Base-by-base conservation (phyloP, 2,888 invertebrate genomes). In the Sthenelais limicola region DNA sequence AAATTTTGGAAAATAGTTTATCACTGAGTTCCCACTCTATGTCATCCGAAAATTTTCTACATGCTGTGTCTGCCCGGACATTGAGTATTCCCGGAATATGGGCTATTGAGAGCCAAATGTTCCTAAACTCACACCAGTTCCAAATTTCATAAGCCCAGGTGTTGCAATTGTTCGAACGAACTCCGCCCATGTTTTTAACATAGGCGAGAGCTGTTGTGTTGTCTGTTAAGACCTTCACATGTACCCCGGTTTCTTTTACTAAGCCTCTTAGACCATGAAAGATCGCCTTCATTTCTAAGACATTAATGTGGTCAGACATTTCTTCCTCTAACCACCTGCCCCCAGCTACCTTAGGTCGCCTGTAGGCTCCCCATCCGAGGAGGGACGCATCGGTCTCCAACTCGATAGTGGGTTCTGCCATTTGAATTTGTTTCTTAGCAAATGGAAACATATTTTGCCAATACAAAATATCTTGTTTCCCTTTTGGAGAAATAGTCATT, bases 1-100 rank as follows among this genome's bases (percentile, higher is more conserved):
- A 30, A 5, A 56, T 32, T 32, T 56, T 56, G 3, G 4, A n/a
- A 56, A 30, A 56, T n/a, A 56, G 4, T 15, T 32, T 56, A 18
- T 56, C 56, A 56, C 30, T n/a, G 15, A 56, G 32, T 32, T 9
- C 5, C 56, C 56, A 56, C 33, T 56, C 56, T 4, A 56, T 18
- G n/a, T 56, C 33, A 28, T 56, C 56, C 3, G 30, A 9, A 15
- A 56, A 56, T 2, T 4, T 24, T 9, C 56, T 28, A n/a, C 32
- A 56, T 21, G 28, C 32, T 3, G 18, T 30, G 18, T 56, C 56
- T 1, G 56, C 56, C 3, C 2, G 1, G n/a, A 28, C 32, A 32
- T 56, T 56, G 18, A 21, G 32, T 1, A 9, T 28, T 2, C 56
- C 56, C n/a, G 56, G 56, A 5, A 56, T 2, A 18, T 28, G 24